Evolutionary conservation across 2,888 invertebrate species (phyloP), one percentile per base, ranked within the genome.

Genomic region (Hermaeophaga mercurialis): DNA sequence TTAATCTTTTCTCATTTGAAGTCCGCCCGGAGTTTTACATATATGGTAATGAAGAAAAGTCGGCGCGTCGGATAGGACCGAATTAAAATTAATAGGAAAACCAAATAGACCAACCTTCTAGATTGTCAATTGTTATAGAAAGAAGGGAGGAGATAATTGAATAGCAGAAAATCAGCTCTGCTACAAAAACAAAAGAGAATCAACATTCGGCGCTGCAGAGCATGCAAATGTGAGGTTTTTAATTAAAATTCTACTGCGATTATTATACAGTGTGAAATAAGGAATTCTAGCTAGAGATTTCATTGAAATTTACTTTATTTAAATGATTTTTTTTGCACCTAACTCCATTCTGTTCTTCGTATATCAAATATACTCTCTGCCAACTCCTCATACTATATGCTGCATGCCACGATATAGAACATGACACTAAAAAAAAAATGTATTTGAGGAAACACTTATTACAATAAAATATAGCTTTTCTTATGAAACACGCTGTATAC

Each of bases 91-190:
- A 56, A 61, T 58, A 48, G 52, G 41, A 54, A 58, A 58, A 56
- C 53, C 58, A 61, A 61, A 61, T 56, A 58, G 50, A 55, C 50
- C 45, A 47, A 48, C 58, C 49, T 58, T 53, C 63, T 54, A 57
- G 58, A 59, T 63, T 59, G 56, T 49, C 63, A 57, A 58, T 61
- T 63, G 59, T 63, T 59, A 58, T 59, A 58, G 59, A 54, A 62
- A 62, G 55, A 59, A 59, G 56, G 56, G 50, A 50, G 39, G 47
- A 54, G 59, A 55, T 61, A 61, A 63, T 61, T 59, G 59, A 58
- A 59, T 58, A 61, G 58, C 52, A 54, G 58, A 56, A 63, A 63
- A 61, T 58, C 56, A 59, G 50, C 57, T 39, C 31, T 28, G 39
- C 56, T 54, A 47, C 57, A 54, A 58, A 62, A 58, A 61, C 50